Evolutionary conservation across 2,113 vertebrate species (phyloP).

Genomic region (Sarotherodon lohbergeri): DNA sequence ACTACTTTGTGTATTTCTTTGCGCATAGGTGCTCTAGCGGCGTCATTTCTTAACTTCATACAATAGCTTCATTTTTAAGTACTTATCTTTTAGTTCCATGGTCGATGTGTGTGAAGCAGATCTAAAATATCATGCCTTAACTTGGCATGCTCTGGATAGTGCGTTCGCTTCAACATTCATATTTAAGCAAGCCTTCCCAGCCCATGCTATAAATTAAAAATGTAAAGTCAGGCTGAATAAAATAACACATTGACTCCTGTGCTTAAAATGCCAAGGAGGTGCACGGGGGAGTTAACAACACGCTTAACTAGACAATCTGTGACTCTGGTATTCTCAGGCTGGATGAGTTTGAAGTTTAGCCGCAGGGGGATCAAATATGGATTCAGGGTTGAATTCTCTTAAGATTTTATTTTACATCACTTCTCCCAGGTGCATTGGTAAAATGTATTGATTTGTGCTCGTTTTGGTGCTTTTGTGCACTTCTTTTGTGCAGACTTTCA

Average conservation of each 20-base stretch:
- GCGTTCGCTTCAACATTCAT: slow-evolving; percentile 19
- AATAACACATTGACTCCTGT: not conserved
- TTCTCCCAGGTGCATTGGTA: not conserved
- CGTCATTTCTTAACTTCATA: not conserved
- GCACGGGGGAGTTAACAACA: not conserved
- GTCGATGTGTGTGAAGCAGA: not conserved
- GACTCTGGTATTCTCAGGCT: not conserved
- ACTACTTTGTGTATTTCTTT: not conserved
- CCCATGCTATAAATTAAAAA: slow-evolving; percentile 35
- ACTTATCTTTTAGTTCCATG: not conserved
- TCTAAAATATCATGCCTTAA: not conserved
- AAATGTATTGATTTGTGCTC: not conserved
- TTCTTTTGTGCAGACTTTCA: not conserved
- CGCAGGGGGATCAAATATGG: not conserved
- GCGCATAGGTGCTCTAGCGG: not conserved
- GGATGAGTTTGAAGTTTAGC: not conserved
- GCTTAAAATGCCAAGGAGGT: slow-evolving; percentile 16
- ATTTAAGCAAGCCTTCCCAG: slow-evolving; percentile 30
- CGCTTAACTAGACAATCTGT: not conserved
- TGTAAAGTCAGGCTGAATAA: slow-evolving; percentile 3
- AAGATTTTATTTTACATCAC: not conserved
- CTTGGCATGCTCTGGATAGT: slow-evolving; percentile 2
- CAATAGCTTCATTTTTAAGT: not conserved
- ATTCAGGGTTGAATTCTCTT: not conserved
- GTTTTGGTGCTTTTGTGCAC: not conserved